phyloP scores from a whole-genome alignment of 2,113 vertebrate species.

The Etheostoma spectabile region DNA sequence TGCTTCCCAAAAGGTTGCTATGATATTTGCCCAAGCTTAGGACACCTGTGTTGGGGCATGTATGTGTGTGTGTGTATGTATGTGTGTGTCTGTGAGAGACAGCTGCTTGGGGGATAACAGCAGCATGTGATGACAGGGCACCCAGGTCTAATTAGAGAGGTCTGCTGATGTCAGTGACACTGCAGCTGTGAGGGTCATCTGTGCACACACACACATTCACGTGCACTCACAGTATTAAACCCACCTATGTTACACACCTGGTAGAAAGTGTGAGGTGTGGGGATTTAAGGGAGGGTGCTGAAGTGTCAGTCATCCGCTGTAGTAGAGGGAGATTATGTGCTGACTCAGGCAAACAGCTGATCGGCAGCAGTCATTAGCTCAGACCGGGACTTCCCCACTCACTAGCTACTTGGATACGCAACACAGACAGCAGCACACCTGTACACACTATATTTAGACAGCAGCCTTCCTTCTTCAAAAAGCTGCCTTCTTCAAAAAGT shows the following conservation, averaged over 20 bases:
- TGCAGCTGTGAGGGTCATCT: constrained; percentile 75
- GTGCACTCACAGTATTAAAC: constrained; percentile 14
- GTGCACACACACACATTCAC: constrained; percentile 30
- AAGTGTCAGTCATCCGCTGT: constrained; percentile 43
- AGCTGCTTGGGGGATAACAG: constrained; percentile 68
- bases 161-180: constrained; percentile 77
- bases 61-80: constrained; percentile 32
- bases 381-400: constrained; percentile 54
- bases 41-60: constrained; percentile 64
- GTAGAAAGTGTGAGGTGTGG: constrained; percentile 27
- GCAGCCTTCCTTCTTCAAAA: background rate
- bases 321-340: constrained; percentile 69
- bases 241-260: constrained; percentile 66
- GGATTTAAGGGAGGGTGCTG: constrained; percentile 7
- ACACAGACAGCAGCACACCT: constrained; percentile 32
- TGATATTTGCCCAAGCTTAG: constrained; percentile 31
- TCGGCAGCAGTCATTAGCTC: constrained; percentile 62
- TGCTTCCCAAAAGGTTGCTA: constrained; percentile 45
- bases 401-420: constrained; percentile 2
- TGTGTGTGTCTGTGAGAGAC: constrained; percentile 29
- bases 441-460: constrained; percentile 3
- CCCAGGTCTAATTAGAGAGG: constrained; percentile 77
- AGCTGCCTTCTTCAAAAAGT: background rate
- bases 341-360: constrained; percentile 75
- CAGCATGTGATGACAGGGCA: constrained; percentile 79